A percentile compares a stretch with the other conserved stretches of the same genome.
These are phyloP conservation scores for Pelvicachromis taeniatus DNA, from an alignment of 2,113 vertebrate species.

Conservation along the genomic window DNA sequence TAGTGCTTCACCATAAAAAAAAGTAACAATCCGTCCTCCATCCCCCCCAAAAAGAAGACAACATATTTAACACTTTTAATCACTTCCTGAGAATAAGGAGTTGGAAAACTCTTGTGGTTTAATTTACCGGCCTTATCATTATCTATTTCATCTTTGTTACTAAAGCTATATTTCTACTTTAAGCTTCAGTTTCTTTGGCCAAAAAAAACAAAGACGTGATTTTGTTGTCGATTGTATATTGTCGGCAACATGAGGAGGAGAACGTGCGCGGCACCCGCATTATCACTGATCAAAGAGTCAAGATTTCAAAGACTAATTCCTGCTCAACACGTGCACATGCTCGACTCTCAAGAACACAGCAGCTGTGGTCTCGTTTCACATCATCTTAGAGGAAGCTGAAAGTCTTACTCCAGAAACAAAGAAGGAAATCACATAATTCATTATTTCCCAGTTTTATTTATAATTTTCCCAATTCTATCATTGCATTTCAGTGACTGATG, in stretches of 20 bases:
- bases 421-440: neutral
- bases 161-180: neutral
- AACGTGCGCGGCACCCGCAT: neutral
- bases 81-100: neutral
- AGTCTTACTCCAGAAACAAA: neutral
- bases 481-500: neutral
- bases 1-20: neutral
- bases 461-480: neutral
- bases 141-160: neutral
- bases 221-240: slow-evolving; percentile 10
- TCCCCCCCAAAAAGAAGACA: neutral
- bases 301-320: slow-evolving; percentile 31
- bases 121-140: neutral
- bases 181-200: neutral
- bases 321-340: neutral
- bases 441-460: neutral
- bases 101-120: neutral
- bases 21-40: neutral
- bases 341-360: neutral
- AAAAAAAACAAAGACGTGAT: neutral
- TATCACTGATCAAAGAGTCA: slow-evolving; percentile 39
- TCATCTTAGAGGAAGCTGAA: neutral
- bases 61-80: neutral
- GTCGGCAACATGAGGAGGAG: slow-evolving; percentile 15
- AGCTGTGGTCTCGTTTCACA: slow-evolving; percentile 33